Base-by-base conservation (phyloP, 2,113 vertebrate genomes). In the Dasyprocta punctata region DNA sequence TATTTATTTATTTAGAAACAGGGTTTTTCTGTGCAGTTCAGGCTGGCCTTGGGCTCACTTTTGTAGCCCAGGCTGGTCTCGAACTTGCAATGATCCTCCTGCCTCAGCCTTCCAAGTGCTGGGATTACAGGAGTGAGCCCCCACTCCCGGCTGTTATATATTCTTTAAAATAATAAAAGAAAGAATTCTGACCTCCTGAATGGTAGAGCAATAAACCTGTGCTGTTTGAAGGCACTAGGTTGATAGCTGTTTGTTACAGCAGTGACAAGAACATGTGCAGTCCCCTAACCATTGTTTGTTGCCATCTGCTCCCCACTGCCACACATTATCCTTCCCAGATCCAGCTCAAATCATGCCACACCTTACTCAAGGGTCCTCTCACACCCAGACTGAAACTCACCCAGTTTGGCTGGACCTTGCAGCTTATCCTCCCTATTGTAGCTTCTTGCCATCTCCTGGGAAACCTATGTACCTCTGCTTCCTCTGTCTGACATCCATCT, bases 211-310 rank as follows among this genome's bases (percentile, higher is more conserved):
- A 16, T 16, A 5, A 36, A 5, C 17, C 16, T 44, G 16, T 47
- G 69, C 44, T 33, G 30, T 47, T 60, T 10, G 9, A n/a, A 89
- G 71, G 41, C 41, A 49, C 30, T 17, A 4, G 28, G n/a, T 17
- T 10, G 38, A 41, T 1, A 30, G 17, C 41, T 56, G 36, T 6
- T 77, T 89, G 41, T 86, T 17, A 61, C 0, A 17, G 16, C 38
- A 61, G 41, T 0, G 0, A 36, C 5, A 33, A 38, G 54, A 44
- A 24, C 28, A 16, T 17, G 8, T 33, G 10, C 14, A 2, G 11
- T 17, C 33, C 19, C 58, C 73, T 63, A 28, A 19, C 8, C 75
- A 52, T 33, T 54, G 49, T 16, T 22, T 13, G 61, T n/a, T 56
- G 41, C 7, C 75, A 0, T 26, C 16, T 49, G 1, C 61, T 56